Evolutionary conservation across 1,140 invertebrate species (phyloP).

Genomic region (Lepidurus couesii): DNA sequence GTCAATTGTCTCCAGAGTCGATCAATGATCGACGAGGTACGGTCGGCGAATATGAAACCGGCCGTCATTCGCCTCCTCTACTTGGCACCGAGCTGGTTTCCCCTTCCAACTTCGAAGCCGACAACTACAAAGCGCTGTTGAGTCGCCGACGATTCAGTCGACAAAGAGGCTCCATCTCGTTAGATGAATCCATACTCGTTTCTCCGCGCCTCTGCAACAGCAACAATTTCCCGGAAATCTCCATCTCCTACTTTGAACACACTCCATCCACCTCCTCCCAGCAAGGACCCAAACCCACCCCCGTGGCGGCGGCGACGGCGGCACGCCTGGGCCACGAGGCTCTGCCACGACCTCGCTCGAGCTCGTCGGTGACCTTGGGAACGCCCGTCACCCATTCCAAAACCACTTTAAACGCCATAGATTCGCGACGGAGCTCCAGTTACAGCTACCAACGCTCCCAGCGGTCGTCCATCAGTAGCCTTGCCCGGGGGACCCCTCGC

Average conservation of each 20-base stretch:
- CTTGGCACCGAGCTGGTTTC: background rate
- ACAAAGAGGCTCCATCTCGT: slow-evolving; percentile 35
- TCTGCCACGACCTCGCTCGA: background rate
- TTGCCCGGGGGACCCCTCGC: slow-evolving; percentile 27
- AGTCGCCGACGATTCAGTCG: slow-evolving; percentile 29
- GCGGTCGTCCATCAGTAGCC: background rate
- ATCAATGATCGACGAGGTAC: background rate
- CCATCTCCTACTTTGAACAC: slow-evolving; percentile 21
- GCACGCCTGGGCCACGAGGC: background rate
- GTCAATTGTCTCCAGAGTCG: background rate
- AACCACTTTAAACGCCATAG: background rate
- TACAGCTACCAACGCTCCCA: slow-evolving; percentile 6
- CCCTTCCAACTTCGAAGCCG: background rate
- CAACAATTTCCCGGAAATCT: slow-evolving; percentile 14
- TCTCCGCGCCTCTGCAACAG: slow-evolving; percentile 29
- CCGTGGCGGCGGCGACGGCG: background rate
- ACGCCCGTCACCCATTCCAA: slow-evolving; percentile 23
- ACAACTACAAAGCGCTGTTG: slow-evolving; percentile 21
- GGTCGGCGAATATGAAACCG: background rate
- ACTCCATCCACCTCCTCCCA: background rate
- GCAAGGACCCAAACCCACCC: background rate
- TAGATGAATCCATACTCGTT: slow-evolving; percentile 34
- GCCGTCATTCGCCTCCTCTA: background rate
- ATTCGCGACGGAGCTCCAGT: background rate
- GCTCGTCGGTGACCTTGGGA: slow-evolving; percentile 21